Evolutionary conservation across 2,888 invertebrate genomes (phyloP).

Genomic region (Ophion ellenae): DNA sequence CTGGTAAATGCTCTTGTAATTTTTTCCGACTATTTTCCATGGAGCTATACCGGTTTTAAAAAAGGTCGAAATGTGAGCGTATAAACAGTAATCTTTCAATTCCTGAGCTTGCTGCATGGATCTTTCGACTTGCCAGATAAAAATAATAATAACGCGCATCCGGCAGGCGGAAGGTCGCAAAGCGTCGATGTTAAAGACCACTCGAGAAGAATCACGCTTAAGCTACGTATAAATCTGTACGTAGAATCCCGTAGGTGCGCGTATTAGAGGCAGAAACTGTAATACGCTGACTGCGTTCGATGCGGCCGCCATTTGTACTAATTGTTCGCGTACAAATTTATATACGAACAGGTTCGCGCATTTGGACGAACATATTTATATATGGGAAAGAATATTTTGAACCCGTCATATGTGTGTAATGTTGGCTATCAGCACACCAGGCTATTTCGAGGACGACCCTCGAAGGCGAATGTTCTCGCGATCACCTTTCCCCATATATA

Average conservation of each 20-base stretch:
- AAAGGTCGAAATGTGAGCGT: no score
- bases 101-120: no score
- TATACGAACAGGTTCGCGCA: conserved; percentile 32
- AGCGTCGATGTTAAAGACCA: conserved; percentile 33
- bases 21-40: no score
- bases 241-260: no score
- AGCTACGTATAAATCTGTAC: background rate
- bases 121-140: conserved; percentile 48
- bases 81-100: no score
- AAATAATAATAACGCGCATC: conserved; percentile 47
- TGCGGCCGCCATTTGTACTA: conserved; percentile 38
- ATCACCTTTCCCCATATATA: background rate
- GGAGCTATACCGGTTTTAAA: no score
- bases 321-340: background rate
- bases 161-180: background rate
- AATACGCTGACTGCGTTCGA: conserved; percentile 18
- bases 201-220: conserved; percentile 15
- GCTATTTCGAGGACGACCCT: conserved; percentile 5
- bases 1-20: no score
- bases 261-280: background rate
- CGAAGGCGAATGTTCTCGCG: background rate
- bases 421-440: no score
- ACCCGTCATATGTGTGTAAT: no score
- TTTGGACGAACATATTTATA: background rate
- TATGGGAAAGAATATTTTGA: background rate